Evolutionary conservation across 2,888 invertebrate species (phyloP).

Genomic region (Coelinius sp.): DNA sequence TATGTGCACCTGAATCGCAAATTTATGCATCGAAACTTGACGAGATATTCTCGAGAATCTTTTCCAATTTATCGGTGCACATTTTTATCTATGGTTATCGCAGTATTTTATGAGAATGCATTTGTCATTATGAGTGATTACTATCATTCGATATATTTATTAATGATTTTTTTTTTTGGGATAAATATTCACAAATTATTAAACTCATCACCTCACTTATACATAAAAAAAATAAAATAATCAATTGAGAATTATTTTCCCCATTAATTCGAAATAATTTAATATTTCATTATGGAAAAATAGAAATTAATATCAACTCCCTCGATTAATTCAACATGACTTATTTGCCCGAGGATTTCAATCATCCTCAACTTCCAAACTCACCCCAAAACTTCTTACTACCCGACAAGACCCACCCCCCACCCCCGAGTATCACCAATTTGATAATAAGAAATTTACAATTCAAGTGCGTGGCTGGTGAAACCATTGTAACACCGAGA

Average conservation of each 20-base stretch:
- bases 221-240: no score
- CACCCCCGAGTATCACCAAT: constrained; percentile 25
- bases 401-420: neutral
- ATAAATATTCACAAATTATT: neutral
- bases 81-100: constrained; percentile 24
- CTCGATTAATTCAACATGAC: neutral
- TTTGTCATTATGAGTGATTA: constrained; percentile 8
- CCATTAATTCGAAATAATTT: neutral
- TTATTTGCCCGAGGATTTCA: neutral
- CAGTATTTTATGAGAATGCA: neutral
- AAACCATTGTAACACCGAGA: constrained; percentile 43
- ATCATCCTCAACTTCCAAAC: neutral
- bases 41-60: constrained; percentile 35
- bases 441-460: constrained; percentile 49
- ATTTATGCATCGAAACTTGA: constrained; percentile 48
- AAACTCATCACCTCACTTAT: no score
- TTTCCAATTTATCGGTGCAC: constrained; percentile 1
- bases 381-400: constrained; percentile 4
- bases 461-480: constrained; percentile 45
- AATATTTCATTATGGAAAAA: neutral
- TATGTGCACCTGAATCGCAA: constrained; percentile 38
- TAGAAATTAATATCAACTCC: neutral
- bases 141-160: constrained; percentile 7
- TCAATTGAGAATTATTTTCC: no score
- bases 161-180: neutral